Base-by-base conservation (phyloP, 2,888 invertebrate species). In the Macrostomum cliftonense region DNA sequence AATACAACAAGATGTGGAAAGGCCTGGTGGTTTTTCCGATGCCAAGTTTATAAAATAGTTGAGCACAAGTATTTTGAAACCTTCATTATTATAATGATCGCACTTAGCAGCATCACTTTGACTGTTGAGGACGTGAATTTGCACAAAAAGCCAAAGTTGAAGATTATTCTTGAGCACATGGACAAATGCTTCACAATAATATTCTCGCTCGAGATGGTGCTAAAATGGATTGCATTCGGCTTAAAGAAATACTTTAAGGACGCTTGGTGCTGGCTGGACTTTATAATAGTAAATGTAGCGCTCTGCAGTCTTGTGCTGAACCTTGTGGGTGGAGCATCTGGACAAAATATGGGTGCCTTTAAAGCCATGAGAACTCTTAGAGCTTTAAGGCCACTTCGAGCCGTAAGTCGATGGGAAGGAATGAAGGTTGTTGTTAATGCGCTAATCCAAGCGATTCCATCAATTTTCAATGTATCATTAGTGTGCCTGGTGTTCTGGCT, bases 401-500 rank as follows among this genome's bases (percentile, higher is more conserved):
- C 93, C 73, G 87, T 93, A 28, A 28, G 28, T 9, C 4, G 28
- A 28, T 28, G 28, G 28, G 28, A 28, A 28, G 28, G 28, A 28
- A 28, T 28, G 28, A 28, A 28, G 9, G 28, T 93, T 73, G 95
- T 95, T 70, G 93, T 95, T 64, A 95, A 95, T 74, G 93, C 95
- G 62, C 77, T 95, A 74, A 87, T 95, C 64, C 91, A 91, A 77
- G 93, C 93, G 70, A 93, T 95, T 75, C 93, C 93, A 74, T 87
- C 89, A 76, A 95, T 95, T 79, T 89, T 89, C 79, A 91, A 95
- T 77, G 93, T 95, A 75, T 77, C 93, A 72, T 79, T 95, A 72
- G 93, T 95, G 74, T 93, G 93, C 77, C 81, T 95, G 70, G 91
- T 95, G 75, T 93, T 95, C 78, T 95, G 93, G 93, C 80, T 95